Base-by-base conservation (phyloP, 2,888 invertebrate species). In the Tetanocera ferruginea region DNA sequence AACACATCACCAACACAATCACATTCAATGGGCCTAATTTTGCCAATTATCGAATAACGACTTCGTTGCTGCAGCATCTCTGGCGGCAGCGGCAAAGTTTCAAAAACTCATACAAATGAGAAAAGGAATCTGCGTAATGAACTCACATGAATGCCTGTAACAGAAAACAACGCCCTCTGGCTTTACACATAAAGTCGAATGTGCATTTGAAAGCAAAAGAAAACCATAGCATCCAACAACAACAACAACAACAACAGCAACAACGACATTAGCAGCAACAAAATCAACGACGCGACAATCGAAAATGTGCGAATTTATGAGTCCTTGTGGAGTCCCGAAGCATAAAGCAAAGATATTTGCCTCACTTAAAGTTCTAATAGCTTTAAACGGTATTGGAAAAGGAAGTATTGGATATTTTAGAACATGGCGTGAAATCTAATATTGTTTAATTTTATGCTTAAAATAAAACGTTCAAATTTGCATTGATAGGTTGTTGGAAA, bases 41-140 rank as follows among this genome's bases (percentile, higher is more conserved):
- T 62, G 62, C 62, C 72, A 80, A 80, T 80, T 78, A 80, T 78
- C 80, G 71, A 80, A 71, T 80, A 71, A 76, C 76, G 66, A 43
- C 67, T 69, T 14, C 9, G 25, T 37, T 66, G 49, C 74, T 23
- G 52, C 37, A 28, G 57, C 73, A 73, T 55, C 31, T 37, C 60
- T n/a, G 34, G 64, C 64, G 64, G 34, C 34, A 4, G 28, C 11
- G 28, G 28, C 11, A 60, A 28, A n/a, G 14, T 25, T 28, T 28
- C 3, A 25, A 66, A n/a, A 37, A 49, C 34, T 73, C 70, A 67
- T 57, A 73, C 62, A 66, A 76, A 73, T 76, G 77, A 69, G 77
- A 79, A 76, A 52, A 55, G 25, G 62, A 49, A 73, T 62, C 76
- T 76, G 77, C 70, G 70, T 78, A 79, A 80, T 80, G 79, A 79